phyloP scores from a whole-genome alignment of 2,113 vertebrate genomes.

The Phrynosoma blainvillii region DNA sequence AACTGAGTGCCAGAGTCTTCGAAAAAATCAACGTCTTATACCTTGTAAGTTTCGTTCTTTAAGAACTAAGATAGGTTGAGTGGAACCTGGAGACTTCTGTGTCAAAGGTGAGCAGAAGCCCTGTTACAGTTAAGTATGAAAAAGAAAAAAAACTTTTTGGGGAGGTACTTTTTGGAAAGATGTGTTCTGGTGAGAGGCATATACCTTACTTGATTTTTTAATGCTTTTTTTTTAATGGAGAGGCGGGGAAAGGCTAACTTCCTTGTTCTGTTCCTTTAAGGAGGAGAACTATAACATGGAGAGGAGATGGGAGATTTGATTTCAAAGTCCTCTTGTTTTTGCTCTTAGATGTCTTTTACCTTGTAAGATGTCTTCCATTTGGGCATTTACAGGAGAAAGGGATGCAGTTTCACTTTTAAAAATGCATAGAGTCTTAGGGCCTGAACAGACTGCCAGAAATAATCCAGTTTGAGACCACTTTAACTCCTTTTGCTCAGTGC shows the following conservation, averaged over 20 bases:
- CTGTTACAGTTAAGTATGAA: no score
- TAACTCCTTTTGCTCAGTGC: no score
- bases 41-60: not conserved
- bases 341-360: not conserved
- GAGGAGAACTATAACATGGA: not conserved
- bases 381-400: not conserved
- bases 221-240: not conserved
- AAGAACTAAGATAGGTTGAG: not conserved
- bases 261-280: not conserved
- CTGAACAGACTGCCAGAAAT: no score
- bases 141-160: not conserved
- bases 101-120: no score
- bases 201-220: not conserved
- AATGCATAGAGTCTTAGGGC: not conserved
- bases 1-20: no score
- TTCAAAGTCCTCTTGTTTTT: no score
- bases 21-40: no score
- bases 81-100: not conserved
- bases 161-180: not conserved
- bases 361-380: no score
- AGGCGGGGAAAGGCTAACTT: not conserved
- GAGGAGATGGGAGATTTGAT: not conserved
- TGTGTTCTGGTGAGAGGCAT: not conserved
- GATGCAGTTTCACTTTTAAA: not conserved
- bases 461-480: no score